These are phyloP conservation scores for Tauraco erythrolophus DNA, from an alignment of 2,113 vertebrate genomes.

Conservation along the genomic window DNA sequence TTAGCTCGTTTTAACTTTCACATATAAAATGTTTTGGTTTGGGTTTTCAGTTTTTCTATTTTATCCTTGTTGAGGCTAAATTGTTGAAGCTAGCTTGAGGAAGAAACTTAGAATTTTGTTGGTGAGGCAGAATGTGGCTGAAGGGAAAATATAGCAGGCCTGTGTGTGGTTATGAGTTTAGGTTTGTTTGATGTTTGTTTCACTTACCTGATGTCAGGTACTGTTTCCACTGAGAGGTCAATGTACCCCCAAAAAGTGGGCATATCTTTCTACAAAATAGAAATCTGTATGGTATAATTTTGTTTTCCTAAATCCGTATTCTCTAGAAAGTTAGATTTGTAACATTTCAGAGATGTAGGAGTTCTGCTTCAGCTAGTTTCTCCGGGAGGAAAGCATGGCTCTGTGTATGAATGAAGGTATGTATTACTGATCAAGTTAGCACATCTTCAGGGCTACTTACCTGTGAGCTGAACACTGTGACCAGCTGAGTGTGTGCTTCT, in stretches of 20 bases:
- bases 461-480: background rate
- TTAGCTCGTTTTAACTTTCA: background rate
- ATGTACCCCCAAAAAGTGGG: background rate
- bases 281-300: background rate
- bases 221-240: background rate
- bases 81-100: background rate
- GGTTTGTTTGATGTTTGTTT: background rate
- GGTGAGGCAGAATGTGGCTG: background rate
- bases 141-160: background rate
- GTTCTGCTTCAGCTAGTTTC: background rate
- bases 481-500: background rate
- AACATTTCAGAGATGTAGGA: background rate
- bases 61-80: background rate
- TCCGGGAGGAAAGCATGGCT: background rate
- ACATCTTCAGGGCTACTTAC: background rate
- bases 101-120: background rate
- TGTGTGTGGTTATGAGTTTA: background rate
- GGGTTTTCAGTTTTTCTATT: background rate
- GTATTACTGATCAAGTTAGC: background rate
- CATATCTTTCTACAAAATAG: background rate
- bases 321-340: background rate
- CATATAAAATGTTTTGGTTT: background rate
- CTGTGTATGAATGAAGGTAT: accelerated
- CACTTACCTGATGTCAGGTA: background rate
- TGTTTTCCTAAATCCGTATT: background rate